Conservation (phyloP, 2,797 vertebrate genomes). For the Sebastes cheni region DNA sequence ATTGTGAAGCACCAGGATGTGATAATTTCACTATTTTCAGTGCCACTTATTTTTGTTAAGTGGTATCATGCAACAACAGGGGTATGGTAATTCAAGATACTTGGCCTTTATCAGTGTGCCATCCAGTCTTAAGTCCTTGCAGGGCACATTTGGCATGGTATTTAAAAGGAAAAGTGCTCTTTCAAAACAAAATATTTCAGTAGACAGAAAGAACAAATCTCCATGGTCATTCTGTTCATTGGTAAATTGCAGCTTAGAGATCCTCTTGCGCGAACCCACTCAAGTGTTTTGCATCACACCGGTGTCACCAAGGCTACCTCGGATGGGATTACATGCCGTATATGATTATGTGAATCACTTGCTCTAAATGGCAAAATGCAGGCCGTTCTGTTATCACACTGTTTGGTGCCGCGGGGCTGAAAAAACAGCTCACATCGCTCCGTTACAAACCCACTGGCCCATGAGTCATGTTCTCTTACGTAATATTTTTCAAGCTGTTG, state of each 20-base stretch:
- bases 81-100: neutral
- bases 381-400: conserved; percentile 13
- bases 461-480: conserved; percentile 48
- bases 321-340: neutral
- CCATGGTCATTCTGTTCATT: neutral
- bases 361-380: neutral
- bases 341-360: conserved; percentile 41
- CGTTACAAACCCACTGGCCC: conserved; percentile 8
- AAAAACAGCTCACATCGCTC: conserved; percentile 36
- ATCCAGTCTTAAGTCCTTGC: neutral
- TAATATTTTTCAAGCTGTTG: conserved; percentile 26
- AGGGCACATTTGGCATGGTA: neutral
- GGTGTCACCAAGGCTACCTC: conserved; percentile 8
- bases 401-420: conserved; percentile 25
- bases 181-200: neutral
- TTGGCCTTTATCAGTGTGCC: neutral
- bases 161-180: neutral
- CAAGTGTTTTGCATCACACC: conserved; percentile 11
- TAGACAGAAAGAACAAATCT: neutral
- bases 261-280: neutral
- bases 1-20: neutral
- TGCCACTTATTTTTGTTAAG: neutral
- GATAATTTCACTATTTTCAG: neutral
- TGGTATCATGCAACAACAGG: no score
- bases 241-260: neutral